phyloP scores from a whole-genome alignment of 2,797 vertebrate species.

The Gouania willdenowi region DNA sequence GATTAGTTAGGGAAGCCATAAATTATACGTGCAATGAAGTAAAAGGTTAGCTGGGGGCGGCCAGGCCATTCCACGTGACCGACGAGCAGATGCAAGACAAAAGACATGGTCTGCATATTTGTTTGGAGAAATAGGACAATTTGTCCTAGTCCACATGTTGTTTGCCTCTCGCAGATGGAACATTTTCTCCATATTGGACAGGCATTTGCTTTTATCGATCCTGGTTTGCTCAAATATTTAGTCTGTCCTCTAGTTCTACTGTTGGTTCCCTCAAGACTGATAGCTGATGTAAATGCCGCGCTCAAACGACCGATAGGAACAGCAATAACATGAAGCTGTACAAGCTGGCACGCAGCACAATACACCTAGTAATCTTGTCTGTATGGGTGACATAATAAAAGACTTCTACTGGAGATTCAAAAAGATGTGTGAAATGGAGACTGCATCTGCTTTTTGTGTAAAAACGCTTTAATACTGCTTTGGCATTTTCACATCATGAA shows the following conservation, averaged over 20 bases:
- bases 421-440: constrained; percentile 4
- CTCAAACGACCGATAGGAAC: constrained; percentile 15
- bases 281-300: constrained; percentile 32
- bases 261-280: constrained; percentile 14
- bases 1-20: constrained; percentile 69
- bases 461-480: constrained; percentile 2
- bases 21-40: constrained; percentile 54
- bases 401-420: too few relatives aligned
- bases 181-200: constrained; percentile 13
- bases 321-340: constrained; percentile 2
- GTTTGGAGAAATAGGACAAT: constrained; percentile 28
- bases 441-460: constrained; percentile 35
- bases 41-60: constrained; percentile 34
- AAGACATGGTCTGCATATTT: constrained; percentile 28
- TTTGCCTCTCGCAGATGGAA: constrained; percentile 35
- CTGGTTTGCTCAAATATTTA: constrained; percentile 53
- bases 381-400: constrained; percentile 10
- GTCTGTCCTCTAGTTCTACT: constrained; percentile 14
- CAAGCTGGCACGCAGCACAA: constrained; percentile 1
- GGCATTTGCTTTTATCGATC: constrained; percentile 44
- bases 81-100: constrained; percentile 44
- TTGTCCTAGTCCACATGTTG: constrained; percentile 43
- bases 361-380: too few relatives aligned
- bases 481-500: constrained; percentile 23
- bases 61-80: constrained; percentile 42